Base-by-base conservation (phyloP, 1,140 invertebrate species). In the Tetramorium alpestre region DNA sequence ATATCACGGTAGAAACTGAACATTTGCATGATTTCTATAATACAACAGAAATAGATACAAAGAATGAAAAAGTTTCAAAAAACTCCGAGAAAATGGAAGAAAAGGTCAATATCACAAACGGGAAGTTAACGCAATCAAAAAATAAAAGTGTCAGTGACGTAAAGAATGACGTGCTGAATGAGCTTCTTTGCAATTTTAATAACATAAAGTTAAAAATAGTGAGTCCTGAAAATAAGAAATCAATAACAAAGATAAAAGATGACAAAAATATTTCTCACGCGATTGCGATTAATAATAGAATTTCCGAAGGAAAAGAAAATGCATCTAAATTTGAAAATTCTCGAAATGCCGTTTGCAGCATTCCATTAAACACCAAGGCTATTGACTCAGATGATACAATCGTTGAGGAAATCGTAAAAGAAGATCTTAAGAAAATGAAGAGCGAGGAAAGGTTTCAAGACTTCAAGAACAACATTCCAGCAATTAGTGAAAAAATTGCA, bases 91-190 rank as follows among this genome's bases (percentile, higher is more conserved):
- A 64, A 3, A 28, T 5, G 22, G 11, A 28, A 18, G 64, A 56
- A n/a, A 62, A 44, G 16, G 11, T 13, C 0, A 16, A 11, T 10
- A 11, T 60, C 38, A 13, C 38, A 28, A 87, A 0, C 4, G 8
- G 18, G 77, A 33, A 22, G 38, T 49, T 54, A n/a, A 49, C 8
- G 11, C 49, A 44, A 86, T 33, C 49, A 11, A 58, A 75, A 8
- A 89, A 84, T 41, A 94, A 91, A 80, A 91, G 77, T 56, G 81
- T 73, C 2, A 75, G 87, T 4, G 92, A 94, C 16, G 90, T 76
- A 0, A 95, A 95, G 65, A 92, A 88, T 80, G 91, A 94, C 25
- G 88, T 95, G 56, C 60, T 95, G 28, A 94, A 93, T 62, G 94
- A 95, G 70, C 84, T 95, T 49, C 80, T 95, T 25, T 91, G 76